These are phyloP conservation scores for Premnoplex brunnescens DNA, from an alignment of 2,797 vertebrate species.

Conservation along the genomic window DNA sequence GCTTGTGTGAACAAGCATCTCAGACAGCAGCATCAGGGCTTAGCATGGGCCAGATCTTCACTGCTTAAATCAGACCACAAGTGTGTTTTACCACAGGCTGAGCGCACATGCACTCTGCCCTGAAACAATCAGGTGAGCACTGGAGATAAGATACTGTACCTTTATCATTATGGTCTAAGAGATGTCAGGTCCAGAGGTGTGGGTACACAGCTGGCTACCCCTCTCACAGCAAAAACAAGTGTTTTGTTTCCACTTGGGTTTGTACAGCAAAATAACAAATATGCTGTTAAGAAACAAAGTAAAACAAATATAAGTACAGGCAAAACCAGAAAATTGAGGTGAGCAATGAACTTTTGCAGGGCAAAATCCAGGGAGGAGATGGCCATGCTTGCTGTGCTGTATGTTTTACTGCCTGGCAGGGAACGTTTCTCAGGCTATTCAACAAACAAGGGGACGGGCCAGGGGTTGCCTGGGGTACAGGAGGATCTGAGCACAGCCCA, in stretches of 20 bases:
- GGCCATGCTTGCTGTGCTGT: neutral
- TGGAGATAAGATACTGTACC: neutral
- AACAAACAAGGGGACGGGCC: neutral
- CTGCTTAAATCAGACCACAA: neutral
- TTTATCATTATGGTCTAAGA: slow-evolving; percentile 38
- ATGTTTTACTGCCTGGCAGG: neutral
- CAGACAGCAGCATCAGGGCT: neutral
- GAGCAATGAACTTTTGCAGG: neutral
- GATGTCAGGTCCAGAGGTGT: neutral
- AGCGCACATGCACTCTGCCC: neutral
- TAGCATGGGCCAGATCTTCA: accelerated
- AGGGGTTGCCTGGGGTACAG: neutral
- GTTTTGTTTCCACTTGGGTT: neutral
- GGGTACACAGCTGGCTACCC: neutral
- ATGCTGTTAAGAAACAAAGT: neutral
- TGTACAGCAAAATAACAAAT: neutral
- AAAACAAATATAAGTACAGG: neutral
- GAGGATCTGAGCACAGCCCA: neutral
- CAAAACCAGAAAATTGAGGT: neutral
- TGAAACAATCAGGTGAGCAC: neutral
- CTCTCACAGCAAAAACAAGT: slow-evolving; percentile 19
- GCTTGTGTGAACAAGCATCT: neutral
- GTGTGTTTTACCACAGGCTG: neutral
- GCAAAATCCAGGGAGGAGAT: neutral
- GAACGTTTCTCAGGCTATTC: neutral